These are phyloP conservation scores for Mus spicilegus DNA, from an alignment of 2,113 vertebrate genomes.

Conservation along the genomic window DNA sequence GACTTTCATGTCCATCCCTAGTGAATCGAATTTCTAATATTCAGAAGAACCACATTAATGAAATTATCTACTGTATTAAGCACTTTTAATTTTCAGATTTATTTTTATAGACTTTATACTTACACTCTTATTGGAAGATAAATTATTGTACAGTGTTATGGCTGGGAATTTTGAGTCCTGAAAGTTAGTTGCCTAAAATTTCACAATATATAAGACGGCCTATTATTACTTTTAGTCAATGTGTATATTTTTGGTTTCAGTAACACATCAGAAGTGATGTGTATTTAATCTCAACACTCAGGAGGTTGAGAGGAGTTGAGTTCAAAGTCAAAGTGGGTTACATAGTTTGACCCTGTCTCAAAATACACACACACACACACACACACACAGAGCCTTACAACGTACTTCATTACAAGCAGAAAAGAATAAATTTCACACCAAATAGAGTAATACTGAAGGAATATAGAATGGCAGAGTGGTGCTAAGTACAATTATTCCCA, in stretches of 20 bases:
- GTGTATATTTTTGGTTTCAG: slow-evolving; percentile 15
- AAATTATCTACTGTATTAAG: slow-evolving; percentile 53
- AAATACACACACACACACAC: background rate
- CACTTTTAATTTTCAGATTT: slow-evolving; percentile 55
- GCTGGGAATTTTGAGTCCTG: slow-evolving; percentile 35
- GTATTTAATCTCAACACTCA: background rate
- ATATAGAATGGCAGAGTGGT: background rate
- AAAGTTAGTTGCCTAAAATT: slow-evolving; percentile 35
- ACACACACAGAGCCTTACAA: background rate
- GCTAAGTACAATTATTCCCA: background rate
- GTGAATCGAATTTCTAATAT: slow-evolving; percentile 52
- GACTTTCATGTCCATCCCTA: slow-evolving; percentile 25
- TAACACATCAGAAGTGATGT: background rate
- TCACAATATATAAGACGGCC: slow-evolving; percentile 15
- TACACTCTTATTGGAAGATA: slow-evolving; percentile 13
- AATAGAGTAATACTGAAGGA: slow-evolving; percentile 3
- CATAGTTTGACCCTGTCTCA: background rate
- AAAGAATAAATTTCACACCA: slow-evolving; percentile 51
- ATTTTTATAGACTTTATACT: slow-evolving; percentile 20
- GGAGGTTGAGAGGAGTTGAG: background rate
- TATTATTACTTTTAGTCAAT: slow-evolving; percentile 2
- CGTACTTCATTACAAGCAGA: background rate
- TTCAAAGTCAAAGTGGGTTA: background rate
- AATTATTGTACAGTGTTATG: slow-evolving; percentile 7
- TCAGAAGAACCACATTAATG: slow-evolving; percentile 61